Conservation (phyloP, 2,888 invertebrate species). For the Ichneumon xanthorius region DNA sequence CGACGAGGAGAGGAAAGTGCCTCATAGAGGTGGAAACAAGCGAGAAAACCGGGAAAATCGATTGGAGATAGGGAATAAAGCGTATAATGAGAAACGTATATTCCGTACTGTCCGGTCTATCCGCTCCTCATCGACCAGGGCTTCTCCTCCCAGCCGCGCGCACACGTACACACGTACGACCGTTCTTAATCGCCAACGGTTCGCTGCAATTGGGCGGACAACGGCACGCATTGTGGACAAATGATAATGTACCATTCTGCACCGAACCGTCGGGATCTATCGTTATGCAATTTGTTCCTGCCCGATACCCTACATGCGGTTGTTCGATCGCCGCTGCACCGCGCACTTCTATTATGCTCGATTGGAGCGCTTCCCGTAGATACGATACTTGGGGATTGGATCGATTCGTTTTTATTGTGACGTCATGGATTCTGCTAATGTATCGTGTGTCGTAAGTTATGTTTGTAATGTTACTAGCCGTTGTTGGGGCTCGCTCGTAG, state of each 20-base stretch:
- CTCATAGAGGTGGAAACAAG: not conserved
- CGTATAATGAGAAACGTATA: slow-evolving; percentile 23
- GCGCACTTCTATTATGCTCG: not conserved
- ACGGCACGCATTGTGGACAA: slow-evolving; percentile 14
- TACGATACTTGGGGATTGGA: not conserved
- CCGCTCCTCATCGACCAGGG: not conserved
- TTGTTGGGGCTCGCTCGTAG: not conserved
- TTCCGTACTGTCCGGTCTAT: not conserved
- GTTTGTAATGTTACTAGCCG: not conserved
- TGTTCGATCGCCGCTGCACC: not conserved
- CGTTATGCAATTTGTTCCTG: slow-evolving; percentile 33
- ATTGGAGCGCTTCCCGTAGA: not conserved
- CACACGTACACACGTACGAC: not conserved
- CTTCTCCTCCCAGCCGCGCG: not conserved
- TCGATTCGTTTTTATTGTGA: not conserved
- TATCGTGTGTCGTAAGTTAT: not conserved
- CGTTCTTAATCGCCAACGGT: slow-evolving; percentile 11
- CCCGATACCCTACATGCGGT: not conserved
- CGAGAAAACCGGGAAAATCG: not conserved
- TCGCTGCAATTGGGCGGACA: slow-evolving; percentile 22
- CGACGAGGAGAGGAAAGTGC: not conserved
- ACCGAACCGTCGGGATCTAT: not conserved
- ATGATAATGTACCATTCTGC: slow-evolving; percentile 33
- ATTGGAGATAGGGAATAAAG: slow-evolving; percentile 8
- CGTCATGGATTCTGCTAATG: not conserved